Conservation (phyloP, 2,888 invertebrate species). For the Drosophila infuscata region DNA sequence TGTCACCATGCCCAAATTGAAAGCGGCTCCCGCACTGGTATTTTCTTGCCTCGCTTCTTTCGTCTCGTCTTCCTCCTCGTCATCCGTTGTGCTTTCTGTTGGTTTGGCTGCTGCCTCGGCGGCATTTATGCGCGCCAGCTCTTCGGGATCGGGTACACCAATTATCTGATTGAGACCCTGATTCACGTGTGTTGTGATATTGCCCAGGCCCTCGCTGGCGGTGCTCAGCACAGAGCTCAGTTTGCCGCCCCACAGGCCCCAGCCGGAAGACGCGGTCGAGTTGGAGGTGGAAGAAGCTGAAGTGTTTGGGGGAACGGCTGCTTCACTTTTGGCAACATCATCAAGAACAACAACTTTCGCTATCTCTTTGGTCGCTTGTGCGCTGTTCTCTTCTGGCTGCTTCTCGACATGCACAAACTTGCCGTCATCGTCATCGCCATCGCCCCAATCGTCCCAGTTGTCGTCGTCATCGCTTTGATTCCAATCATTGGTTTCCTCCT, state of each 20-base stretch:
- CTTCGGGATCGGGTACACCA: conserved; percentile 93
- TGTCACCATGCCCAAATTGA: conserved; percentile 76
- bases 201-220: conserved; percentile 91
- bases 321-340: conserved; percentile 1
- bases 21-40: conserved; percentile 38
- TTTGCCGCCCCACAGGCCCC: conserved; percentile 90
- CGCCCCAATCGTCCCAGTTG: conserved; percentile 83
- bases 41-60: conserved; percentile 18
- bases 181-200: conserved; percentile 92
- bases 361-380: conserved; percentile 22
- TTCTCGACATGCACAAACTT: conserved; percentile 63
- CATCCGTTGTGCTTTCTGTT: not conserved
- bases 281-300: conserved; percentile 7
- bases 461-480: conserved; percentile 76
- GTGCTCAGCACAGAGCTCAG: conserved; percentile 90
- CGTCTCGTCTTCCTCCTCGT: conserved; percentile 1
- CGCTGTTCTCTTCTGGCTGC: conserved; percentile 33
- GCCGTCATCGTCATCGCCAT: conserved; percentile 77
- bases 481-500: conserved; percentile 65
- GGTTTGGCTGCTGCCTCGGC: conserved; percentile 54
- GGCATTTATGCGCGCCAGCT: conserved; percentile 87
- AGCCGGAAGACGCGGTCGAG: conserved; percentile 50
- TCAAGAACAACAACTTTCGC: not conserved
- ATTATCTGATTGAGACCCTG: conserved; percentile 93
- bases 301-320: conserved; percentile 6